A percentile compares a stretch with the other conserved stretches of the same genome.
Evolutionary conservation across 2,888 invertebrate genomes (phyloP).

Genomic region (Drosophila fungiperda): DNA sequence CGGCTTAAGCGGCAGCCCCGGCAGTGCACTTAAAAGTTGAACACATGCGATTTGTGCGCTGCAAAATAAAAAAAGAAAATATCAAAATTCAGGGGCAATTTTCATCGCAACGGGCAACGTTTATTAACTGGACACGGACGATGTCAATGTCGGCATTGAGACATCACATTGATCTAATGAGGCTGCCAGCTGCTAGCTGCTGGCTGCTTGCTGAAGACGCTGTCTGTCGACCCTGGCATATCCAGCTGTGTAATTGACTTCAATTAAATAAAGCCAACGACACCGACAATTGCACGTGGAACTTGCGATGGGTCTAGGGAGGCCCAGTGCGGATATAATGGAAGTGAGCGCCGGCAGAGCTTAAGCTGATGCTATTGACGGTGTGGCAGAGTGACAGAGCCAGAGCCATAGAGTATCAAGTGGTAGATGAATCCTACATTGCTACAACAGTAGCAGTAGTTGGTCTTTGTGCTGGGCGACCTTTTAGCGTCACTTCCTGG

Average conservation of each 20-base stretch:
- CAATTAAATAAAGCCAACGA: constrained; percentile 82
- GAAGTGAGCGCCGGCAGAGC: constrained; percentile 54
- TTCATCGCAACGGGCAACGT: constrained; percentile 53
- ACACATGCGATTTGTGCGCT: constrained; percentile 60
- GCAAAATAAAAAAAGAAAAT: constrained; percentile 16
- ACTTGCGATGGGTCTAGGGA: constrained; percentile 55
- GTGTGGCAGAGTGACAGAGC: not conserved
- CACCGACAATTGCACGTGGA: constrained; percentile 73
- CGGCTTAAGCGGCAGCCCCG: constrained; percentile 58
- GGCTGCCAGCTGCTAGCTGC: constrained; percentile 62
- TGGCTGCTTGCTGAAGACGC: constrained; percentile 46
- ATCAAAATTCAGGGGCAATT: constrained; percentile 38
- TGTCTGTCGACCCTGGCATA: constrained; percentile 45
- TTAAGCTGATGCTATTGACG: constrained; percentile 33
- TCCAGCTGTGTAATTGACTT: constrained; percentile 83
- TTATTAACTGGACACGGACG: constrained; percentile 58
- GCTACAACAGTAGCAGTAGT: constrained; percentile 26
- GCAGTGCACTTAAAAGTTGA: constrained; percentile 64
- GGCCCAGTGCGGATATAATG: constrained; percentile 45
- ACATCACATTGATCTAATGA: constrained; percentile 74
- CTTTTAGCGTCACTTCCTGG: constrained; percentile 62
- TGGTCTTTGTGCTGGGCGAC: constrained; percentile 48
- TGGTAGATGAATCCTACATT: constrained; percentile 50
- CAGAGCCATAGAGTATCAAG: constrained; percentile 15
- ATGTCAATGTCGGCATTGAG: constrained; percentile 42